Percentiles rank a stretch among this genome's conserved stretches.
Evolutionary conservation across 2,888 invertebrate species (phyloP).

Genomic region (Agonopterix alstromeriana): DNA sequence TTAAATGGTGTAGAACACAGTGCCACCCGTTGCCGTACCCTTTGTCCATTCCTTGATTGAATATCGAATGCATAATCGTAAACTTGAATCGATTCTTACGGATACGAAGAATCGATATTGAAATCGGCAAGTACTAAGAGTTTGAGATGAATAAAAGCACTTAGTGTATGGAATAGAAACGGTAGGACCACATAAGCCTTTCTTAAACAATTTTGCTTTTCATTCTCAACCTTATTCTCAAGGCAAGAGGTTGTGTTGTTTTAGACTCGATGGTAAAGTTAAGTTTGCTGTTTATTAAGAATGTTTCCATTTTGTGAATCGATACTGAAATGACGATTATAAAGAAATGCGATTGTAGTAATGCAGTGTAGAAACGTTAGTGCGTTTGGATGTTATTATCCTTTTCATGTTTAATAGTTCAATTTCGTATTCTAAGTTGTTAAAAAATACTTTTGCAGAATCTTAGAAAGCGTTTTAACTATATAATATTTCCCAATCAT

Average conservation of each 20-base stretch:
- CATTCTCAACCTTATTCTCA: neutral
- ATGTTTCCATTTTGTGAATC: neutral
- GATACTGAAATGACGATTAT: neutral
- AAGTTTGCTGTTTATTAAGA: neutral
- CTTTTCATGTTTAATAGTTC: too few relatives aligned
- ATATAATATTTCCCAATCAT: too few relatives aligned
- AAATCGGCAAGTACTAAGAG: constrained; percentile 38
- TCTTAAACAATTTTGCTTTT: neutral
- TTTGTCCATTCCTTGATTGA: constrained; percentile 60
- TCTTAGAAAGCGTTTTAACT: too few relatives aligned
- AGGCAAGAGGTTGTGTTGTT: neutral
- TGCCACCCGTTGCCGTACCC: constrained; percentile 28
- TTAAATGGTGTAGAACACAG: constrained; percentile 20
- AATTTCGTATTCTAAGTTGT: too few relatives aligned
- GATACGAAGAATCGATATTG: constrained; percentile 52
- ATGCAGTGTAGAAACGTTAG: neutral
- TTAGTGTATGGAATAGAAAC: constrained; percentile 6
- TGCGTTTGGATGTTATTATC: neutral
- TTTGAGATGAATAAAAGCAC: constrained; percentile 25
- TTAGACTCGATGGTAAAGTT: neutral
- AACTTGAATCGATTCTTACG: constrained; percentile 53
- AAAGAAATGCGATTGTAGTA: neutral
- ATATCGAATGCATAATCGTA: constrained; percentile 63
- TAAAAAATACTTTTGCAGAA: too few relatives aligned
- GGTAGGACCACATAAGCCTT: neutral